A percentile compares a stretch with the other conserved stretches of the same genome.
Conservation (phyloP, 2,888 invertebrate species). For the Catocala sponsa region DNA sequence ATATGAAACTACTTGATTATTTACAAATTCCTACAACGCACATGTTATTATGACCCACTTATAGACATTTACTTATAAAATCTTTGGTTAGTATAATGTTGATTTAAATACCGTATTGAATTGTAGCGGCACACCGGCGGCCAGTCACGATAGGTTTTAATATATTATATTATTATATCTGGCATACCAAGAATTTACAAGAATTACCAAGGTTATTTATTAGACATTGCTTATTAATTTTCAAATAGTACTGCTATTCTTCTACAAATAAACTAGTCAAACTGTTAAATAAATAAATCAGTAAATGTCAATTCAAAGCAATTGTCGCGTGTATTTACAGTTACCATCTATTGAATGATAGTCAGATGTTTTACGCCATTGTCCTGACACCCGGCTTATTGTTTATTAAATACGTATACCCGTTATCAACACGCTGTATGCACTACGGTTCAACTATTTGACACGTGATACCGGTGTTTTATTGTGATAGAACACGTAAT, state of each 20-base stretch:
- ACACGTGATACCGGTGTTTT: constrained; percentile 7
- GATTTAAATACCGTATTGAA: no score
- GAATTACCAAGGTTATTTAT: no score
- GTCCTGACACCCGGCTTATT: constrained; percentile 46
- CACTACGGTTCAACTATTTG: constrained; percentile 2
- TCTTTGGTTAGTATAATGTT: no score
- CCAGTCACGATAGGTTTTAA: no score
- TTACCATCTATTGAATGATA: constrained; percentile 16
- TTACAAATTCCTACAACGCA: background rate
- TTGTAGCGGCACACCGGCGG: no score
- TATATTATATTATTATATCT: no score
- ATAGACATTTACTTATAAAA: no score
- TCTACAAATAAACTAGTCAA: no score
- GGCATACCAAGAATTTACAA: no score
- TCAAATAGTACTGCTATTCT: no score
- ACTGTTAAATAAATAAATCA: background rate
- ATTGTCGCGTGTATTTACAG: constrained; percentile 12
- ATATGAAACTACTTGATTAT: background rate
- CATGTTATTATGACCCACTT: background rate
- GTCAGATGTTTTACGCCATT: constrained; percentile 45
- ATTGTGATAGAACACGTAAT: constrained; percentile 5
- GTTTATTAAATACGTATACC: constrained; percentile 43
- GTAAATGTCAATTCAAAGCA: background rate
- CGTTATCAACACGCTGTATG: constrained; percentile 36
- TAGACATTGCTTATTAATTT: background rate